These are phyloP conservation scores for Coenonympha arcania DNA, from an alignment of 2,888 invertebrate genomes.

Conservation along the genomic window DNA sequence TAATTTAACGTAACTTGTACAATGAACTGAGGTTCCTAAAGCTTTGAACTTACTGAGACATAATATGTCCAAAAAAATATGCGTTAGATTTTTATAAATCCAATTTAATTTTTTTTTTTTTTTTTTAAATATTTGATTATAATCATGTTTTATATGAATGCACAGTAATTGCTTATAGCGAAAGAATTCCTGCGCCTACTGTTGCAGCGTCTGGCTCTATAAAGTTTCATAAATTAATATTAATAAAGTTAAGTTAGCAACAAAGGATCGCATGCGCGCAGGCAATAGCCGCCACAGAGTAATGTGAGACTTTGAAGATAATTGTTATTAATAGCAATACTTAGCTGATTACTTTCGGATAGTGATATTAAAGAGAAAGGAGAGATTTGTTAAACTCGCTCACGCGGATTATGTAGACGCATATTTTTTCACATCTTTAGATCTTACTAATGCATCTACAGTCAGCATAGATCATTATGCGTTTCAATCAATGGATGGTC, in stretches of 20 bases:
- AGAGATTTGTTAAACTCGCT: constrained; percentile 5
- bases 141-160: no score
- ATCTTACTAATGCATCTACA: no score
- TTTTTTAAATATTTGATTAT: no score
- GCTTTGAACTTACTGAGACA: no score
- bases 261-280: neutral
- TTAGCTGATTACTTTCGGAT: constrained; percentile 11
- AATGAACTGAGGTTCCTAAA: no score
- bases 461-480: no score
- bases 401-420: constrained; percentile 9
- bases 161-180: no score
- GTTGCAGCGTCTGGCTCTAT: neutral
- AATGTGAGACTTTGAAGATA: constrained; percentile 9
- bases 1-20: no score
- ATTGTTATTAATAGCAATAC: constrained; percentile 13
- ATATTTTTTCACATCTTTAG: neutral
- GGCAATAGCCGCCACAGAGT: neutral
- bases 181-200: no score
- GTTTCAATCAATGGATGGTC: neutral
- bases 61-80: no score
- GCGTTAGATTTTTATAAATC: no score
- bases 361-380: constrained; percentile 11
- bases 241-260: constrained; percentile 3
- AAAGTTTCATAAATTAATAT: constrained; percentile 6
- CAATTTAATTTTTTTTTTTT: no score